Evolutionary conservation across 2,113 vertebrate species (phyloP).

Genomic region (Alaudala cheleensis): DNA sequence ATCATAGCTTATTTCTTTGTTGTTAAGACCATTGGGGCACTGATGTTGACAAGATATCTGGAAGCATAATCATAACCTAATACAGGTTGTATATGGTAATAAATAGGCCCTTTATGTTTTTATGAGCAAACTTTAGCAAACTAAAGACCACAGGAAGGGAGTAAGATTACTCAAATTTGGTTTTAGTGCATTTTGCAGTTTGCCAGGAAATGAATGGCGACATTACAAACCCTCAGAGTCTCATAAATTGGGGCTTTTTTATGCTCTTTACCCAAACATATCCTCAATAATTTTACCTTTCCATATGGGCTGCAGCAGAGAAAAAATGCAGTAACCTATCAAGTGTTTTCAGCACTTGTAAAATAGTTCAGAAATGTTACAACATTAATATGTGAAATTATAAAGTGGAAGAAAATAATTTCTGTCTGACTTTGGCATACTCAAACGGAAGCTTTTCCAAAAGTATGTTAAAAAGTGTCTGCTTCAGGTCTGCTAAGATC

Average conservation of each 20-base stretch:
- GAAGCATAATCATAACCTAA: not conserved
- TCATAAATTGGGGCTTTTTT: not conserved
- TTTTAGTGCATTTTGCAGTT: not conserved
- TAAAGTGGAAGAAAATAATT: not conserved
- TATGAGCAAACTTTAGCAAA: not conserved
- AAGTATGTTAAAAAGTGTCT: not conserved
- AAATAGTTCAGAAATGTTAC: not conserved
- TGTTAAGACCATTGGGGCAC: not conserved
- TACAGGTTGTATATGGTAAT: not conserved
- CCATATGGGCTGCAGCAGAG: not conserved
- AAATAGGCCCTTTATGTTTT: not conserved
- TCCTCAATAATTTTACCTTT: not conserved
- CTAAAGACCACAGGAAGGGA: not conserved
- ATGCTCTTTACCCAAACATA: not conserved
- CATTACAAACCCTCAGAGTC: not conserved
- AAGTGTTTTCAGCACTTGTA: not conserved
- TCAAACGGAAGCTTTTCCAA: not conserved
- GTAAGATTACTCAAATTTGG: not conserved
- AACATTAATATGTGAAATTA: not conserved
- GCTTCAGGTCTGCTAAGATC: not conserved
- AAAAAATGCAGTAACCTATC: not conserved
- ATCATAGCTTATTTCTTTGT: not conserved
- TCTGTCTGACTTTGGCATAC: not conserved
- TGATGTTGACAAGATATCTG: not conserved
- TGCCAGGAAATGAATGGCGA: not conserved